These are phyloP conservation scores for Uromys caudimaculatus DNA, from an alignment of 2,797 vertebrate genomes.

Conservation along the genomic window DNA sequence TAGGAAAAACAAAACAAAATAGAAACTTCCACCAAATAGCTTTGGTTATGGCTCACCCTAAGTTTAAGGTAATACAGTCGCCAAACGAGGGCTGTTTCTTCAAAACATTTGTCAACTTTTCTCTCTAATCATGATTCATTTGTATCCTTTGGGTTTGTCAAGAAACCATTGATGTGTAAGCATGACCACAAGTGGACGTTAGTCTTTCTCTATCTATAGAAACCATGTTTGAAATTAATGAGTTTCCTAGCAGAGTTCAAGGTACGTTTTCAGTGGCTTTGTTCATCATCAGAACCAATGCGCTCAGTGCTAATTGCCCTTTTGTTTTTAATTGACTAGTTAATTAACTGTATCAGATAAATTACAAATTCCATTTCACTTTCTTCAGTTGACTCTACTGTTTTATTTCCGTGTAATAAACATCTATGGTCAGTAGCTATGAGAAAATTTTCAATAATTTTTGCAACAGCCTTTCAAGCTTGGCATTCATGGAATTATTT, in stretches of 20 bases:
- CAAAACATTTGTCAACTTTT: background rate
- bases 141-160: background rate
- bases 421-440: conserved; percentile 59
- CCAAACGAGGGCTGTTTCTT: background rate
- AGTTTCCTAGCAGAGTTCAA: conserved; percentile 39
- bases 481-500: conserved; percentile 84
- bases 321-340: conserved; percentile 61
- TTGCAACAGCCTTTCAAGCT: conserved; percentile 78
- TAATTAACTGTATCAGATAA: conserved; percentile 73
- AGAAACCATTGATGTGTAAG: background rate
- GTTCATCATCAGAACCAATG: conserved; percentile 22
- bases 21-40: background rate
- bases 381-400: conserved; percentile 72
- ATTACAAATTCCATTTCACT: conserved; percentile 52
- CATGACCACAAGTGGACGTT: background rate
- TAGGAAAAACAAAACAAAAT: background rate
- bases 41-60: background rate
- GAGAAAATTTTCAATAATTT: conserved; percentile 78
- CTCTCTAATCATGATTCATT: background rate
- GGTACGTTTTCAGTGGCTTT: conserved; percentile 15
- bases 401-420: conserved; percentile 75
- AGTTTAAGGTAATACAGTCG: background rate
- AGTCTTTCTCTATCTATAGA: background rate
- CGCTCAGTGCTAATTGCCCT: conserved; percentile 34
- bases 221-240: too few species aligned